A percentile compares a stretch with the other conserved stretches of the same genome.
These are phyloP conservation scores for Orthonychiurus folsomi DNA, from an alignment of 2,888 invertebrate species.

Conservation along the genomic window DNA sequence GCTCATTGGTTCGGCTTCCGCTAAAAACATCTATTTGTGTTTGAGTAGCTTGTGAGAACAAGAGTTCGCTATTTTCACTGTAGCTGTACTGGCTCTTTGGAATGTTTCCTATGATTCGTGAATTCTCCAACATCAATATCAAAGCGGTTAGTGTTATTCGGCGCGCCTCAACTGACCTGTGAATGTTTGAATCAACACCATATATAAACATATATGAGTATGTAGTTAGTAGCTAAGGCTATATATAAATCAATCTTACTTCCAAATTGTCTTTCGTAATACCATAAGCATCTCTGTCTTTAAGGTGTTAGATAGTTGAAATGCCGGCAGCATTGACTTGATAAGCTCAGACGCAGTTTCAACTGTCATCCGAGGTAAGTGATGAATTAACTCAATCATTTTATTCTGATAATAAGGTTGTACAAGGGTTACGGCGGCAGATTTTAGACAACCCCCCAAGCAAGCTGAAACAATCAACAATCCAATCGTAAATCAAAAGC, in stretches of 20 bases:
- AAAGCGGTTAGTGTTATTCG: slow-evolving; percentile 27
- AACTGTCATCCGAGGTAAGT: slow-evolving; percentile 31
- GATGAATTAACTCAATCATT: slow-evolving; percentile 31
- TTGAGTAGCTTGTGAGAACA: slow-evolving; percentile 17
- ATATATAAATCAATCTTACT: slow-evolving; percentile 18
- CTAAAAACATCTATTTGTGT: slow-evolving; percentile 20
- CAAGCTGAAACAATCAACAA: slow-evolving; percentile 22
- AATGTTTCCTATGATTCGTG: slow-evolving; percentile 27
- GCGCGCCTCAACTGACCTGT: slow-evolving; percentile 32
- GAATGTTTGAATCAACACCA: too few species aligned
- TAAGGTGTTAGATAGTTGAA: slow-evolving; percentile 29
- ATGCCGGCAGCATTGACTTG: slow-evolving; percentile 28
- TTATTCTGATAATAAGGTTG: slow-evolving; percentile 20
- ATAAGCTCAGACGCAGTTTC: slow-evolving; percentile 27
- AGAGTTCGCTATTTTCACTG: slow-evolving; percentile 25
- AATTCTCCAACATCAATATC: slow-evolving; percentile 32
- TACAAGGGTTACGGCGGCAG: slow-evolving; percentile 23
- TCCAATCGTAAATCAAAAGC: neutral
- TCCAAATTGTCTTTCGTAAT: slow-evolving; percentile 35
- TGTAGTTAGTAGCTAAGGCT: neutral
- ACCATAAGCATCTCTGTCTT: slow-evolving; percentile 30
- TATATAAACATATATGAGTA: neutral
- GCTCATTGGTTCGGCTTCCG: slow-evolving; percentile 20
- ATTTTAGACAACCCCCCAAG: slow-evolving; percentile 22
- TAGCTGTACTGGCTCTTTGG: slow-evolving; percentile 30